Percentiles rank a stretch among this genome's conserved stretches.
These are phyloP conservation scores for Nebria salina DNA, from an alignment of 2,888 invertebrate genomes.

Conservation along the genomic window DNA sequence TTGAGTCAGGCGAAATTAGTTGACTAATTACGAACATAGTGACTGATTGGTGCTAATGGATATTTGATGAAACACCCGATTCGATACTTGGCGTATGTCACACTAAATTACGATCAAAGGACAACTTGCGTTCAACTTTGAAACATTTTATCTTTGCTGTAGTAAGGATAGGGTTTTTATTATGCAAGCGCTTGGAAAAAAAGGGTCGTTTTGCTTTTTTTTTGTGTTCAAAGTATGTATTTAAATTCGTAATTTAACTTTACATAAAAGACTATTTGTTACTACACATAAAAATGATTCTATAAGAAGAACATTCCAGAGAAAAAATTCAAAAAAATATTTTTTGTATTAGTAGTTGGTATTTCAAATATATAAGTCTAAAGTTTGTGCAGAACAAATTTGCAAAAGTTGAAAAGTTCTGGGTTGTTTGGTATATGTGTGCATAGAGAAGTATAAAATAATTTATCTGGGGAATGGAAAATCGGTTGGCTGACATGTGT, in stretches of 20 bases:
- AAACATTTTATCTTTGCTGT: background rate
- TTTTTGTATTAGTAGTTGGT: no score
- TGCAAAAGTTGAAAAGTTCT: background rate
- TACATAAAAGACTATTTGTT: no score
- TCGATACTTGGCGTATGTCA: background rate
- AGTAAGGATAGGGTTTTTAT: background rate
- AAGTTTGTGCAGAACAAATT: background rate
- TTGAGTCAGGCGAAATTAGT: background rate
- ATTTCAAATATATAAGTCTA: background rate
- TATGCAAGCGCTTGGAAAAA: background rate
- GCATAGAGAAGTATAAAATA: background rate
- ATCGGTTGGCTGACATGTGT: background rate
- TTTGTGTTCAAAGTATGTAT: background rate
- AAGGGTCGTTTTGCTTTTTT: background rate
- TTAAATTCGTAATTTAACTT: no score
- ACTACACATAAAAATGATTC: no score
- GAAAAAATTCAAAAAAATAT: no score
- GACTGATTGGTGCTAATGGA: slow-evolving; percentile 1
- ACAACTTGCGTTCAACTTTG: background rate
- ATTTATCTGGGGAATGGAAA: background rate
- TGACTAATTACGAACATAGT: background rate
- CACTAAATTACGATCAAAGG: background rate
- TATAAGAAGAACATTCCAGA: no score
- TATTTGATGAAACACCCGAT: background rate
- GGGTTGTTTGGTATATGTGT: background rate